Percentiles rank a stretch among this genome's conserved stretches.
phyloP scores from a whole-genome alignment of 2,113 vertebrate species.

The Chloropsis hardwickii region DNA sequence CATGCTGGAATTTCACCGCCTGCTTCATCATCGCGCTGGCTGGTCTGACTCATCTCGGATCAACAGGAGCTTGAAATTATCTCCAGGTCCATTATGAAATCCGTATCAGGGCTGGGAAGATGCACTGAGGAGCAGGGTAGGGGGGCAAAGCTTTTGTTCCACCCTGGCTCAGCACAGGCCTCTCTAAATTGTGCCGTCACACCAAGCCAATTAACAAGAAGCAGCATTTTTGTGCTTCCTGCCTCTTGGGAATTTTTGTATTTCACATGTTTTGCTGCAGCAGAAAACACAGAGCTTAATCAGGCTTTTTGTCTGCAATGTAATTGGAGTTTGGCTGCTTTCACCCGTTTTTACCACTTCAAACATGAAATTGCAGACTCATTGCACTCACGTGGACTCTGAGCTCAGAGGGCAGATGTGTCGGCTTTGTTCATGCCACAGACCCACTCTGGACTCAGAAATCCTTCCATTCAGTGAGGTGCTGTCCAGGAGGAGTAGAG shows the following conservation, averaged over 20 bases:
- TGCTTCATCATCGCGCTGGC: neutral
- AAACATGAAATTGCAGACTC: neutral
- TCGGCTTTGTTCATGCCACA: neutral
- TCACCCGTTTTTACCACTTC: slow-evolving; percentile 10
- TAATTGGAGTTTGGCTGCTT: neutral
- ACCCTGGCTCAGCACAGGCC: neutral
- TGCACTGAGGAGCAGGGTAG: neutral
- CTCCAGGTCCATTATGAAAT: neutral
- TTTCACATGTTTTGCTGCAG: slow-evolving; percentile 8
- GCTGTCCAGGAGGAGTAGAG: neutral
- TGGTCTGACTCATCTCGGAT: slow-evolving; percentile 24
- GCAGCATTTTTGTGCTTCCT: neutral
- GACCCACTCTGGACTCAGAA: neutral
- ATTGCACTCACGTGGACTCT: neutral
- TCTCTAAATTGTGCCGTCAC: neutral
- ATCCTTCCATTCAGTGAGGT: neutral
- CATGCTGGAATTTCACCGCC: neutral
- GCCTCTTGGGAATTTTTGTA: slow-evolving; percentile 14
- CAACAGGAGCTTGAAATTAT: slow-evolving; percentile 58
- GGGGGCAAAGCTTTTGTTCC: neutral
- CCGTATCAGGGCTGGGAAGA: neutral
- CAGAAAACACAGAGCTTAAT: neutral
- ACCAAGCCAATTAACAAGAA: slow-evolving; percentile 10
- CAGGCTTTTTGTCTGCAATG: slow-evolving; percentile 15
- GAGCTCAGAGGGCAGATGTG: neutral